A percentile compares a stretch with the other conserved stretches of the same genome.
Conservation (phyloP, 2,888 invertebrate genomes). For the Aplocera efformata region DNA sequence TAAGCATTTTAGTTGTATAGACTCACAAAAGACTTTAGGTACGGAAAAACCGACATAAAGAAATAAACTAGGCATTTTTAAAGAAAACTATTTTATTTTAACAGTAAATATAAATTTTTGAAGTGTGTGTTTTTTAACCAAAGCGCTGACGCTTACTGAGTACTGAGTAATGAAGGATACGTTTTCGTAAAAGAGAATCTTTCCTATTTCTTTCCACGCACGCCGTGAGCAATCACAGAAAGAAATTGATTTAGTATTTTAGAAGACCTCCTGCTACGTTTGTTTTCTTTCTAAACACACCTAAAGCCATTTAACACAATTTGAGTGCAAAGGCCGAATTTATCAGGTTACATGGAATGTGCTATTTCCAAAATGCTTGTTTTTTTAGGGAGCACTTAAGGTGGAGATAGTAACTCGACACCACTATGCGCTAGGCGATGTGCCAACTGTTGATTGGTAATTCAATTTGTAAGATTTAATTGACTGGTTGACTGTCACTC, state of each 20-base stretch:
- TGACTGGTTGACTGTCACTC: not conserved
- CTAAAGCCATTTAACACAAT: constrained; percentile 71
- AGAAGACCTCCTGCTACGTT: constrained; percentile 32
- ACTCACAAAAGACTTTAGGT: too few species aligned
- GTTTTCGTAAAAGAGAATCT: too few species aligned
- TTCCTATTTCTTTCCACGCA: not conserved
- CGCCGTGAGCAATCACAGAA: constrained; percentile 9
- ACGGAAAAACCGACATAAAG: too few species aligned
- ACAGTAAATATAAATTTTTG: too few species aligned
- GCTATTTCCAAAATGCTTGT: constrained; percentile 78
- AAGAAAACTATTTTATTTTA: too few species aligned
- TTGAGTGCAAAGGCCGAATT: constrained; percentile 67
- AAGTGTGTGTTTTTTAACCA: too few species aligned
- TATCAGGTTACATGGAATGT: constrained; percentile 54
- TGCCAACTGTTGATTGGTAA: constrained; percentile 53
- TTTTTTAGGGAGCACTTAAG: constrained; percentile 74
- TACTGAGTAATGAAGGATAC: too few species aligned
- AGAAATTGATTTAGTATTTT: constrained; percentile 6
- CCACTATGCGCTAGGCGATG: constrained; percentile 53
- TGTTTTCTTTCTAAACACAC: constrained; percentile 71
- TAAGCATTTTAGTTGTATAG: too few species aligned
- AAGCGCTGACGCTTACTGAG: too few species aligned
- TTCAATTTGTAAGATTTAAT: constrained; percentile 14
- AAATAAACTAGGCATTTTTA: too few species aligned
- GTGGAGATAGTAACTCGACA: constrained; percentile 66